These are phyloP conservation scores for Drosophila rhopaloa DNA, from an alignment of 1,140 invertebrate genomes.

Conservation along the genomic window DNA sequence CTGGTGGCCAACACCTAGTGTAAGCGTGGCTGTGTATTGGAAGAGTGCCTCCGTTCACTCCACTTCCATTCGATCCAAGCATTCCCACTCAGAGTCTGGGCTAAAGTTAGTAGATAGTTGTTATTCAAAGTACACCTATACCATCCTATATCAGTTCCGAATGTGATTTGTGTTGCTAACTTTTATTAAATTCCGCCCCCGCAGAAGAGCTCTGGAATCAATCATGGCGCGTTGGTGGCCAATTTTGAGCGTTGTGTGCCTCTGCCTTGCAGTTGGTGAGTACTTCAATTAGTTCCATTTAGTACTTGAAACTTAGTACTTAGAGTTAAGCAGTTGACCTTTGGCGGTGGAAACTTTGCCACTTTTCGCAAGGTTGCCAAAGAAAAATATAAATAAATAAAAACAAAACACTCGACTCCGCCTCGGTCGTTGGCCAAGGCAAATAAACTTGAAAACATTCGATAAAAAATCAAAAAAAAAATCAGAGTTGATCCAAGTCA, in stretches of 20 bases:
- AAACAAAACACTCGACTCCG: constrained; percentile 16
- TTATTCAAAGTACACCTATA: no score
- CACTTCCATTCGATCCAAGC: constrained; percentile 42
- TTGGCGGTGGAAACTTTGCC: constrained; percentile 52
- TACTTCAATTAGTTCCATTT: constrained; percentile 30
- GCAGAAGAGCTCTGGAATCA: constrained; percentile 57
- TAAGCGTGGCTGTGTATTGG: constrained; percentile 84
- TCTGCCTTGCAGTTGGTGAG: constrained; percentile 78
- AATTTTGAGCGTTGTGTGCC: constrained; percentile 71
- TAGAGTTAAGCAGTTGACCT: constrained; percentile 58
- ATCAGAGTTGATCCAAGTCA: constrained; percentile 35
- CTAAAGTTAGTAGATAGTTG: constrained; percentile 44
- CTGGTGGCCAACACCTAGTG: constrained; percentile 84
- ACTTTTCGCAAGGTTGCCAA: constrained; percentile 62
- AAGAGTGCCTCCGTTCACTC: constrained; percentile 73
- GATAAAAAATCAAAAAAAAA: neutral
- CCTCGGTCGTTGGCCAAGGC: constrained; percentile 67
- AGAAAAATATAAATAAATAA: constrained; percentile 9
- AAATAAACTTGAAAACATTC: constrained; percentile 58
- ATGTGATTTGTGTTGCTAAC: constrained; percentile 46
- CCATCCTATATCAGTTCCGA: neutral
- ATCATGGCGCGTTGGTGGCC: constrained; percentile 81
- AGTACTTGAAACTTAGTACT: constrained; percentile 12
- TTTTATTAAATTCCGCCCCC: constrained; percentile 20
- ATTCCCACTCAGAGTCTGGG: constrained; percentile 55